These are phyloP conservation scores for Trachelipus rathkii DNA, from an alignment of 1,140 invertebrate genomes.

Conservation along the genomic window DNA sequence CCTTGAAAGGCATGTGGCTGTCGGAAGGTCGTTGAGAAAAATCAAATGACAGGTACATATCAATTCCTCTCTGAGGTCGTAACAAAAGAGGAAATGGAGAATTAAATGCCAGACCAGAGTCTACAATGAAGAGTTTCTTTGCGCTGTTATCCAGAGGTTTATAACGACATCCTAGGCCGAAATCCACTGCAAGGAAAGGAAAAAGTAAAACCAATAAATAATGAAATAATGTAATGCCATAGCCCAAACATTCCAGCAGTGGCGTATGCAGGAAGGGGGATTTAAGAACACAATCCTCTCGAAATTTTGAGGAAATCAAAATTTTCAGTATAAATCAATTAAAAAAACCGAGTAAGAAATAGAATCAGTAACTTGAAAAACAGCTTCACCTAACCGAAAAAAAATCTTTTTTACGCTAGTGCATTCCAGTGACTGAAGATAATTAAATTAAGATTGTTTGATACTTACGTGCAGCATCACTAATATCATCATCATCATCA, in stretches of 20 bases:
- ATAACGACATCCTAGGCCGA: conserved; percentile 38
- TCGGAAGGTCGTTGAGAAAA: conserved; percentile 54
- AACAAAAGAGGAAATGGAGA: conserved; percentile 54
- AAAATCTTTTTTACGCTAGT: no score
- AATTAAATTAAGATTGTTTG: background rate
- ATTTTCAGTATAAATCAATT: no score
- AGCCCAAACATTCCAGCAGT: no score
- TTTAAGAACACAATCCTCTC: no score
- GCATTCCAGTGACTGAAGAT: background rate
- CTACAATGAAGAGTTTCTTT: conserved; percentile 55
- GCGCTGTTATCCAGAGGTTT: conserved; percentile 49
- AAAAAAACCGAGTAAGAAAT: no score
- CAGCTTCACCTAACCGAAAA: no score
- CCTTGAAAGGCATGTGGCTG: conserved; percentile 53
- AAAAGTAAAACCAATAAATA: conserved; percentile 18
- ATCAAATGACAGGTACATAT: conserved; percentile 55
- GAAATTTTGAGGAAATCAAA: no score
- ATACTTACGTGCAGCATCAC: background rate
- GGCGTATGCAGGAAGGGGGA: no score
- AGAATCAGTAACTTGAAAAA: no score
- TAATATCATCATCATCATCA: conserved; percentile 44
- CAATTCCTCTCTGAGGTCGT: conserved; percentile 53
- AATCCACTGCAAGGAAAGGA: conserved; percentile 31
- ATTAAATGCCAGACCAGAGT: conserved; percentile 56
- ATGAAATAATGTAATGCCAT: conserved; percentile 8